phyloP scores from a whole-genome alignment of 64 coral and sea anemone genomes.

The Montipora efflorescens region DNA sequence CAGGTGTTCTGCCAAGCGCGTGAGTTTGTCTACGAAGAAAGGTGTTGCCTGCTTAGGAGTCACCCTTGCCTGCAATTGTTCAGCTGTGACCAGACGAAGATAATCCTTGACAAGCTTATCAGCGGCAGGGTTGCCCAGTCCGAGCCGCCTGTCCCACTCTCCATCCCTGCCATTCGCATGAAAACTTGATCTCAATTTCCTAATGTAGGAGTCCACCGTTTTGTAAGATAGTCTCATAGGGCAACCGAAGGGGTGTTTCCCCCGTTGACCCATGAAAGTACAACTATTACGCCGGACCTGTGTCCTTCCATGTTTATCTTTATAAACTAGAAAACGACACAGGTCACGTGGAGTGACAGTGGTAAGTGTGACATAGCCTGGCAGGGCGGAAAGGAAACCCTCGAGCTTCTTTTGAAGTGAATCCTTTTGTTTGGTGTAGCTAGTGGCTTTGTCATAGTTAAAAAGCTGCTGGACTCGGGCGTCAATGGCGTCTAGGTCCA shows the following conservation, averaged over 20 bases:
- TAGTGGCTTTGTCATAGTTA: too few species aligned
- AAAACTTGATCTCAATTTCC: slow-evolving; percentile 30
- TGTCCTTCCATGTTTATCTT: slow-evolving; percentile 44
- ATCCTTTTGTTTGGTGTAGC: not conserved
- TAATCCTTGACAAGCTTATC: slow-evolving; percentile 58
- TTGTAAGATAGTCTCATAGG: slow-evolving; percentile 6
- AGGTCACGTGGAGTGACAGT: slow-evolving; percentile 39
- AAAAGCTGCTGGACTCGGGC: too few species aligned
- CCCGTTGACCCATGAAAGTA: slow-evolving; percentile 32
- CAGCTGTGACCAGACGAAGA: slow-evolving; percentile 23
- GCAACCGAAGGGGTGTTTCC: slow-evolving; percentile 25
- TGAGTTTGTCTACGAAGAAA: slow-evolving; percentile 2
- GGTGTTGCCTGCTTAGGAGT: slow-evolving; percentile 16
- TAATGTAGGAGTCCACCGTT: slow-evolving; percentile 29
- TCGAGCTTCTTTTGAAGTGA: not conserved
- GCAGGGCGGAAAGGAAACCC: not conserved
- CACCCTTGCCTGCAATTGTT: not conserved
- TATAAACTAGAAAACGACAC: slow-evolving; percentile 32
- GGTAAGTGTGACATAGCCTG: not conserved
- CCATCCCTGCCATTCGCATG: slow-evolving; percentile 29
- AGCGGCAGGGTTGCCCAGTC: slow-evolving; percentile 36
- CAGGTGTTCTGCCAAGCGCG: not conserved
- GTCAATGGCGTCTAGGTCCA: too few species aligned
- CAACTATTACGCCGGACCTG: slow-evolving; percentile 45
- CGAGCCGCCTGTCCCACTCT: slow-evolving; percentile 21